Conservation (phyloP, 2,888 invertebrate species). For the Aphodius sticticus region DNA sequence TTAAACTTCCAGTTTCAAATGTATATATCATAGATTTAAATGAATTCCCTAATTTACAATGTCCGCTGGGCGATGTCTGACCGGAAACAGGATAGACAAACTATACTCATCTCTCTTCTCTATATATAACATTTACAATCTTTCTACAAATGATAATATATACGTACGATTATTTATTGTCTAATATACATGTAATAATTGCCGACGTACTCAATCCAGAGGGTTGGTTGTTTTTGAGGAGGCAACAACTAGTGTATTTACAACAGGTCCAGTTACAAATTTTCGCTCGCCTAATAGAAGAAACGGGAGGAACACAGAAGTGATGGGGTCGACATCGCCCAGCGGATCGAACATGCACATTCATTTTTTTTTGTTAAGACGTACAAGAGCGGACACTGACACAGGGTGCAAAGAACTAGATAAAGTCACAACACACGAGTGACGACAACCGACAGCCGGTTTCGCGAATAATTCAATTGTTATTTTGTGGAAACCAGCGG, state of each 20-base stretch:
- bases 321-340: conserved; percentile 43
- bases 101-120: conserved; percentile 27
- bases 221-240: not conserved
- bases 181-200: conserved; percentile 47
- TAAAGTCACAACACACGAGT: conserved; percentile 52
- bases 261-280: conserved; percentile 43
- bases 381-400: conserved; percentile 56
- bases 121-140: conserved; percentile 27
- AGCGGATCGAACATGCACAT: conserved; percentile 53
- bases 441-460: conserved; percentile 38
- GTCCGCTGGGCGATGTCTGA: conserved; percentile 49
- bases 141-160: conserved; percentile 46
- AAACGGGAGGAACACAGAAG: conserved; percentile 18
- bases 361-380: conserved; percentile 47
- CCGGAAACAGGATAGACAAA: conserved; percentile 19
- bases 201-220: conserved; percentile 41
- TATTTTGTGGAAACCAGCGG: conserved; percentile 14
- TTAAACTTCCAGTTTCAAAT: conserved; percentile 62
- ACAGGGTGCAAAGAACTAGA: conserved; percentile 52
- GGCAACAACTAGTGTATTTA: conserved; percentile 52
- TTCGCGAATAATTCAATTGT: not conserved
- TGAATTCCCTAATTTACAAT: conserved; percentile 54
- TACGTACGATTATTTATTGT: conserved; percentile 50
- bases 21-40: conserved; percentile 52
- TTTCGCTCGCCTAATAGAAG: conserved; percentile 13